Conservation (phyloP, 2,888 invertebrate genomes). For the Nephrotoma guestfalica region DNA sequence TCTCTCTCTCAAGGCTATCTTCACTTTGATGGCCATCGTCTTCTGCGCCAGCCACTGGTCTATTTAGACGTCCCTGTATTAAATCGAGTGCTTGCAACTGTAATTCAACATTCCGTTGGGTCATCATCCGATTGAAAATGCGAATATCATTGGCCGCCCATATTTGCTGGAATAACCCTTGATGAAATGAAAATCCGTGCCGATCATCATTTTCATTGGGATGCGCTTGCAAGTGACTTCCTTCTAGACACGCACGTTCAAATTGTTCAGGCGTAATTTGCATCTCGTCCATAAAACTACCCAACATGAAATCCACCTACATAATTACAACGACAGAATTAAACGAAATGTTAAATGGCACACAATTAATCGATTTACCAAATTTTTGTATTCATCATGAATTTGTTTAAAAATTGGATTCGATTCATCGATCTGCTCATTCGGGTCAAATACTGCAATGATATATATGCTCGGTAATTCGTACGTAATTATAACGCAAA, state of each 20-base stretch:
- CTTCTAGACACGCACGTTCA: constrained; percentile 56
- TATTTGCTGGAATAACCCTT: constrained; percentile 50
- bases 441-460: constrained; percentile 67
- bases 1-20: background rate
- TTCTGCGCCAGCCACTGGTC: background rate
- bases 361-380: constrained; percentile 40
- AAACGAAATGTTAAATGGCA: background rate
- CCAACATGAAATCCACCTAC: constrained; percentile 79
- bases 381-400: constrained; percentile 74
- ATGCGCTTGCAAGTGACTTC: constrained; percentile 28
- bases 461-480: background rate
- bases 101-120: constrained; percentile 78
- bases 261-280: constrained; percentile 79
- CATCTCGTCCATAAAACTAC: constrained; percentile 86
- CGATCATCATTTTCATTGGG: constrained; percentile 29
- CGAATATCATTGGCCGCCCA: constrained; percentile 88
- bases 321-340: background rate
- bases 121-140: constrained; percentile 86
- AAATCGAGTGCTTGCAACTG: constrained; percentile 78
- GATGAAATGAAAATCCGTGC: constrained; percentile 43
- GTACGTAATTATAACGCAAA: background rate
- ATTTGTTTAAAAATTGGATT: constrained; percentile 61
- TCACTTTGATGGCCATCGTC: background rate
- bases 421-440: constrained; percentile 43
- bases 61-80: constrained; percentile 61